Conservation (phyloP, 2,797 vertebrate genomes). For the Buceros bicornis region DNA sequence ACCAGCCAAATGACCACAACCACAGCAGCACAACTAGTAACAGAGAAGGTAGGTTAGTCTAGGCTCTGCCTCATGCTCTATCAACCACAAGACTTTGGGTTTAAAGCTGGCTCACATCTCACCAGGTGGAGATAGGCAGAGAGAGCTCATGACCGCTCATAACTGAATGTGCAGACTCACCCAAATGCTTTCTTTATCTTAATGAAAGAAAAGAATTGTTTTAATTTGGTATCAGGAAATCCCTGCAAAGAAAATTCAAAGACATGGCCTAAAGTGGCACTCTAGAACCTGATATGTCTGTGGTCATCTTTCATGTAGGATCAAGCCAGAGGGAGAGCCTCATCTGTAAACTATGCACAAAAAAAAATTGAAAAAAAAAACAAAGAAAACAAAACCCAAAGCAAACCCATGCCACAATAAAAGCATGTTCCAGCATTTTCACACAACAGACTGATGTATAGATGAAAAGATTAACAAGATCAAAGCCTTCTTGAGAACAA, state of each 20-base stretch:
- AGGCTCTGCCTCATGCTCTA: neutral
- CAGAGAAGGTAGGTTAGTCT: neutral
- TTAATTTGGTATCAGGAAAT: constrained; percentile 25
- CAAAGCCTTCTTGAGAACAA: constrained; percentile 60
- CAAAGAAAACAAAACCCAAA: constrained; percentile 1
- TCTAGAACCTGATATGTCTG: neutral
- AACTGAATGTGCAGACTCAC: neutral
- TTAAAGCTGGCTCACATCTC: neutral
- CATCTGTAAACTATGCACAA: neutral
- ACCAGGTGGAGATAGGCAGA: neutral
- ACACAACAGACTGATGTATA: constrained; percentile 42
- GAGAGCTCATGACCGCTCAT: neutral
- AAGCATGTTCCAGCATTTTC: constrained; percentile 44
- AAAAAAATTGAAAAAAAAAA: constrained; percentile 22
- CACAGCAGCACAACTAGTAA: neutral
- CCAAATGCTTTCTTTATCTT: neutral
- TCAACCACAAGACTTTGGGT: neutral
- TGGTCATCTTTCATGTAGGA: constrained; percentile 42
- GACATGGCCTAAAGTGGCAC: neutral
- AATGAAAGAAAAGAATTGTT: neutral
- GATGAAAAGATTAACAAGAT: constrained; percentile 70
- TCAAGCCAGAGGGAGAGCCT: constrained; percentile 25
- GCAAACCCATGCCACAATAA: constrained; percentile 24
- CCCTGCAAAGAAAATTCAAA: constrained; percentile 47
- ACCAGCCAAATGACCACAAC: neutral